Base-by-base conservation (phyloP, 1,140 invertebrate species). In the Drepana arcuata region DNA sequence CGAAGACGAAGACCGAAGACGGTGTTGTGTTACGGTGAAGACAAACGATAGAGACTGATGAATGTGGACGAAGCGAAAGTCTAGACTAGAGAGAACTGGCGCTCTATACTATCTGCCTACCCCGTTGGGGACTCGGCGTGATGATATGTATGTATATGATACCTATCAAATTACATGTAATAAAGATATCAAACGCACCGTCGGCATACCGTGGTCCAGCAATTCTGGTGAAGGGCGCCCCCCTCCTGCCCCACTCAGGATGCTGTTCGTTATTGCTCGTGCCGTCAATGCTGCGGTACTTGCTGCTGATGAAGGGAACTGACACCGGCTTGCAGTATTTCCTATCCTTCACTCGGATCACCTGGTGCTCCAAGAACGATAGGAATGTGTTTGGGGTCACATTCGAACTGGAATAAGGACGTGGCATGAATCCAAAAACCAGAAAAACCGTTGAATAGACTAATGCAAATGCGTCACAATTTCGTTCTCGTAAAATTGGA, bases 231-330 rank as follows among this genome's bases (percentile, higher is more conserved):
- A 97, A 90, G 6, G 85, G 84, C 0, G 66, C 75, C 2, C 61
- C 61, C 1, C 92, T 87, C 39, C 88, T 87, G 7, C 95, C 95
- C 86, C 90, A 89, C 0, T 83, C 85, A 0, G 93, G 89, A 48
- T 91, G 88, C 16, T 85, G 60, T 16, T 91, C 59, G 69, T 96
- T 95, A 65, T 96, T 97, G 59, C 94, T 96, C 0, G 91, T 90
- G 1, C 95, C 94, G 59, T 96, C 94, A 21, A 90, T 86, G 2
- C 86, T 89, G n/a, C 94, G 86, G 62, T 88, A 92, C 38, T 83
- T 85, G 16, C 75, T 49, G 15, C 28, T 46, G 10, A 26, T 25
- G 26, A 62, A 74, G 2, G 35, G 50, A 1, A 70, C 34, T 6
- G 37, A 59, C 2, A 61, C 41, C 0, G 69, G 62, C 31, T 56